Evolutionary conservation across 2,797 vertebrate species (phyloP).

Genomic region (Harpia harpyja): DNA sequence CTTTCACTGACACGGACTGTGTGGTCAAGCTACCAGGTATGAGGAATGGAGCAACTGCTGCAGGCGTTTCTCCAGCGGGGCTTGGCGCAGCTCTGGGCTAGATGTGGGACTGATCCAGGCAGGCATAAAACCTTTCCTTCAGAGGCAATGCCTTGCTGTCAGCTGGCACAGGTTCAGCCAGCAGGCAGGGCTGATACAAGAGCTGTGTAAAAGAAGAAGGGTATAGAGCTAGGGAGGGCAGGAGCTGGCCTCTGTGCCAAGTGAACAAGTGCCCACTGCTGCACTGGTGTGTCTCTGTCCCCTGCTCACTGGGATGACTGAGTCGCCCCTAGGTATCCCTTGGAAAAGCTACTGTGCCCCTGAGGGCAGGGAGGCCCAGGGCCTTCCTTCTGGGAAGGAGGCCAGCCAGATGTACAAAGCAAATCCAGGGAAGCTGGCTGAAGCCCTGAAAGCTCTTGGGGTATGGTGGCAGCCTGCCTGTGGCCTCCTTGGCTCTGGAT

Average conservation of each 20-base stretch:
- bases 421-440: background rate
- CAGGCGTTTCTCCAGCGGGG: background rate
- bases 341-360: background rate
- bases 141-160: slow-evolving; percentile 5
- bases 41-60: background rate
- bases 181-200: background rate
- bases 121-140: background rate
- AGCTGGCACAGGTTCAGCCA: background rate
- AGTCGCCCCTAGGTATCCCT: background rate
- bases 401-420: slow-evolving; percentile 57
- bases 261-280: background rate
- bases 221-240: background rate
- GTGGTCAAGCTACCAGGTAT: slow-evolving; percentile 82
- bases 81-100: background rate
- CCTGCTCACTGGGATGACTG: background rate
- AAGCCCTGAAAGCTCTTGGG: background rate
- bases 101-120: background rate
- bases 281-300: background rate
- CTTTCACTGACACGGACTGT: slow-evolving; percentile 90
- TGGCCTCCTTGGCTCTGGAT: background rate
- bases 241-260: background rate
- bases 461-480: slow-evolving; percentile 14
- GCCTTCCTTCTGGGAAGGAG: slow-evolving; percentile 21
- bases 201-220: background rate
- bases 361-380: background rate